phyloP scores from a whole-genome alignment of 2,888 invertebrate species.

The Dryococelus australis region DNA sequence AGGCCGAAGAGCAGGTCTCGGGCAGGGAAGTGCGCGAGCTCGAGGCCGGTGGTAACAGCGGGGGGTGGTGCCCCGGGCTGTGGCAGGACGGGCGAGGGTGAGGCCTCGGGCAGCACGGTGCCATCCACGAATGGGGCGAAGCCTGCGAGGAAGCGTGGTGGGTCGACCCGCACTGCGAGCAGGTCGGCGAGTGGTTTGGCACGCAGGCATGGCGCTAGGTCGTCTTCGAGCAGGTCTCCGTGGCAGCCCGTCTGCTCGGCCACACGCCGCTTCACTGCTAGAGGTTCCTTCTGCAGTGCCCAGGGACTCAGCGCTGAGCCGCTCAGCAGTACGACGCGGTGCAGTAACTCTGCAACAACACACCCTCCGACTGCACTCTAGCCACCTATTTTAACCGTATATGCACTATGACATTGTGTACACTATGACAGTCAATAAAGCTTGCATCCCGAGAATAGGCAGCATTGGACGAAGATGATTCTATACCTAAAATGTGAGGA shows the following conservation, averaged over 20 bases:
- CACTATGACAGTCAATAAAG: neutral
- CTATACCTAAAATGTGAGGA: no score
- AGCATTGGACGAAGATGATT: neutral
- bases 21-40: slow-evolving; percentile 82
- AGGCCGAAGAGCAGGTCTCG: slow-evolving; percentile 86
- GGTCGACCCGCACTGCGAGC: slow-evolving; percentile 76
- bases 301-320: slow-evolving; percentile 91
- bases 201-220: slow-evolving; percentile 84
- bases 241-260: slow-evolving; percentile 86
- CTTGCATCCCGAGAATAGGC: neutral
- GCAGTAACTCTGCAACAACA: slow-evolving; percentile 79
- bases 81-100: slow-evolving; percentile 49
- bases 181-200: slow-evolving; percentile 78
- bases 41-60: slow-evolving; percentile 65
- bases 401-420: neutral
- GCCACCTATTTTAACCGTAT: neutral
- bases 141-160: slow-evolving; percentile 84
- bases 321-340: slow-evolving; percentile 86
- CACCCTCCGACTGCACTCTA: neutral
- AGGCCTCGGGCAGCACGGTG: slow-evolving; percentile 71
- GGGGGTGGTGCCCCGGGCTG: slow-evolving; percentile 46
- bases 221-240: slow-evolving; percentile 81
- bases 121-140: slow-evolving; percentile 97
- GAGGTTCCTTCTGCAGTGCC: slow-evolving; percentile 87
- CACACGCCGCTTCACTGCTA: slow-evolving; percentile 80